phyloP scores from a whole-genome alignment of 2,113 vertebrate species.

The Albula glossodonta region DNA sequence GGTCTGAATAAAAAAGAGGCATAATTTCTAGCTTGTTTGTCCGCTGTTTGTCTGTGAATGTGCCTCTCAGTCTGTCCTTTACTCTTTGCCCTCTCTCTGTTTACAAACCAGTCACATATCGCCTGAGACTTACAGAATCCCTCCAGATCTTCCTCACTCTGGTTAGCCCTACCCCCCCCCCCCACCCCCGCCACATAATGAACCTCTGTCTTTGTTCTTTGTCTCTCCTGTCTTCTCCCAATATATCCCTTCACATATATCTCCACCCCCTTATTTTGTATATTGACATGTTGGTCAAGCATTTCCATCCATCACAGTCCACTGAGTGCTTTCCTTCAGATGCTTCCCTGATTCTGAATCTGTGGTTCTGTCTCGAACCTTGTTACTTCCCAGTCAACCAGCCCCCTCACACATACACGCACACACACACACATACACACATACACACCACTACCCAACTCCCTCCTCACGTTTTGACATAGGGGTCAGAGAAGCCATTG shows the following conservation, averaged over 20 bases:
- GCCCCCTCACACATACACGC: background rate
- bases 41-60: constrained; percentile 31
- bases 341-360: background rate
- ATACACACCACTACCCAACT: background rate
- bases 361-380: background rate
- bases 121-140: background rate
- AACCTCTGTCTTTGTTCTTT: background rate
- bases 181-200: background rate
- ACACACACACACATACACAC: no score
- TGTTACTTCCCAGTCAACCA: background rate
- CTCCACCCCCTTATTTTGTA: background rate
- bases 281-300: background rate
- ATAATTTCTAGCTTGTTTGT: constrained; percentile 44
- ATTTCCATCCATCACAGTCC: background rate
- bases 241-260: background rate
- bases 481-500: constrained; percentile 87
- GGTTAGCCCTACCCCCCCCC: no score
- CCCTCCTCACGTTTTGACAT: constrained; percentile 82
- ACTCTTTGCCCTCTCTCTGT: background rate
- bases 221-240: background rate
- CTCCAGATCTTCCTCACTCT: background rate
- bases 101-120: background rate
- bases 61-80: constrained; percentile 16
- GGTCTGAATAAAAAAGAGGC: constrained; percentile 11
- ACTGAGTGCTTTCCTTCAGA: background rate